Percentiles rank a stretch among this genome's conserved stretches.
Conservation (phyloP, 2,888 invertebrate species). For the Tubulanus polymorphus region DNA sequence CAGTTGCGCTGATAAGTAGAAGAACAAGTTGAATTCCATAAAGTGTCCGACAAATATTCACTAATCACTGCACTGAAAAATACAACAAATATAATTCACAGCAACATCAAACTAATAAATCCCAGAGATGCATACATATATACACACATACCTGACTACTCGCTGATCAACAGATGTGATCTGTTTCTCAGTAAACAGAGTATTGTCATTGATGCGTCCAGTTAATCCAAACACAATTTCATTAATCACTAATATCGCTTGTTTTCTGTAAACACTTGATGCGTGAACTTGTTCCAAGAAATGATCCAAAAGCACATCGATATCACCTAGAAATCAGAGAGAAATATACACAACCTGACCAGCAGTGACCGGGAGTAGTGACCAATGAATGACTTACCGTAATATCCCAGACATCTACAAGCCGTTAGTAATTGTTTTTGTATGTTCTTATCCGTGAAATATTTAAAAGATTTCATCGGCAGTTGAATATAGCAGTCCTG, state of each 20-base stretch:
- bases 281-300: constrained; percentile 40
- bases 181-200: constrained; percentile 43
- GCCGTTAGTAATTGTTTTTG: constrained; percentile 25
- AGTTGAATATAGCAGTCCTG: too few species aligned
- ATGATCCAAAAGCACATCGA: constrained; percentile 37
- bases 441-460: constrained; percentile 36
- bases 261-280: constrained; percentile 31
- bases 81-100: too few species aligned
- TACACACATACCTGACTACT: too few species aligned
- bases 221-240: constrained; percentile 35
- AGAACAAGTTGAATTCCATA: too few species aligned
- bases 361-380: background rate
- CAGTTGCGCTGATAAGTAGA: too few species aligned
- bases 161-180: too few species aligned
- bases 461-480: constrained; percentile 40
- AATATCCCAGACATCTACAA: constrained; percentile 34
- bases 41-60: too few species aligned
- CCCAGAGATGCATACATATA: too few species aligned
- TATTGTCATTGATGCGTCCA: constrained; percentile 20
- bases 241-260: constrained; percentile 39
- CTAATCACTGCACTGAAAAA: too few species aligned
- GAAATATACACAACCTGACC: too few species aligned
- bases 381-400: constrained; percentile 25
- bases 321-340: constrained; percentile 27
- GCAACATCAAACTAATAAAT: too few species aligned